phyloP scores from a whole-genome alignment of 2,888 invertebrate species.

The Pomacea canaliculata region DNA sequence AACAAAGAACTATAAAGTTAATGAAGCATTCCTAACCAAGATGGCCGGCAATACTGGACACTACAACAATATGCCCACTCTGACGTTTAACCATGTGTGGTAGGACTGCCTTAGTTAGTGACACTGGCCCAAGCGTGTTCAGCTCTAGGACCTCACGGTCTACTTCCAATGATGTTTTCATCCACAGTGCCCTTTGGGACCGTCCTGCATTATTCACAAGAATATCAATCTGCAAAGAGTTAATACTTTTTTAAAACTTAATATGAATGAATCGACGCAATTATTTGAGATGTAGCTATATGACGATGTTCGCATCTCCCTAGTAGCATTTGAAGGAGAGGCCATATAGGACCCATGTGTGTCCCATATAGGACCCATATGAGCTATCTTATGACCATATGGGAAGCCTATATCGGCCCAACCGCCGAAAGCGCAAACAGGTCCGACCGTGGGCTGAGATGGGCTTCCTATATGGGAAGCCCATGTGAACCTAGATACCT shows the following conservation, averaged over 20 bases:
- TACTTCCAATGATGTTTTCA: constrained; percentile 78
- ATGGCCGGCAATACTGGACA: constrained; percentile 82
- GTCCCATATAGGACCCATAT: too few species aligned
- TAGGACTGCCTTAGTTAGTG: constrained; percentile 78
- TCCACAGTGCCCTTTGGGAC: constrained; percentile 82
- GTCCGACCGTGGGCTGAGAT: too few species aligned
- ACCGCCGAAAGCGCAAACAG: too few species aligned
- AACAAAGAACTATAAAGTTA: too few species aligned
- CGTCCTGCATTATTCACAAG: constrained; percentile 86
- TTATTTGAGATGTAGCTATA: too few species aligned
- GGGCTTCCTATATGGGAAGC: too few species aligned
- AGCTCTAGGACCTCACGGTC: constrained; percentile 82
- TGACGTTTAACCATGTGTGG: constrained; percentile 74
- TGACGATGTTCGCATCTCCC: too few species aligned
- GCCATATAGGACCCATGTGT: too few species aligned
- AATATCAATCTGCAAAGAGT: constrained; percentile 76
- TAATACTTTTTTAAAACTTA: constrained; percentile 1
- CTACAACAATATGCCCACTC: constrained; percentile 80
- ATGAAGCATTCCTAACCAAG: constrained; percentile 67
- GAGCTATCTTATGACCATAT: too few species aligned
- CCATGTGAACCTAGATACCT: too few species aligned
- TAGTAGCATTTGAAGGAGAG: too few species aligned
- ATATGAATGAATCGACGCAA: background rate
- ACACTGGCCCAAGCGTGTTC: constrained; percentile 81
- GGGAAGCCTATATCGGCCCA: too few species aligned